A percentile compares a stretch with the other conserved stretches of the same genome.
Evolutionary conservation across 1,140 invertebrate genomes (phyloP).

Genomic region (Onthophagus taurus): DNA sequence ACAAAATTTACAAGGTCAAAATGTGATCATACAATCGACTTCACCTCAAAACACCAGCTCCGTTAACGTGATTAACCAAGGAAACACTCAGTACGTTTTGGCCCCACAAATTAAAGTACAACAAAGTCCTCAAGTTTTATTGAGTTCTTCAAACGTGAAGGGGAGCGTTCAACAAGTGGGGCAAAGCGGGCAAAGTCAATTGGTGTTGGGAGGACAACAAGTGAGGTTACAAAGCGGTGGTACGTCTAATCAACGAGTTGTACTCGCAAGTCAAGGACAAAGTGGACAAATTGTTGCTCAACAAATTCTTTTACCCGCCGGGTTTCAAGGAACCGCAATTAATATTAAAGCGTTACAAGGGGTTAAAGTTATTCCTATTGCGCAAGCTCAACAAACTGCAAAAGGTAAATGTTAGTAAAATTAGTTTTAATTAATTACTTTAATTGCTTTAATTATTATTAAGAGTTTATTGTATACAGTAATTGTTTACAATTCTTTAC

Average conservation of each 20-base stretch:
- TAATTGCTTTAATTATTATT: neutral
- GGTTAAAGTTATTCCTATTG: slow-evolving; percentile 55
- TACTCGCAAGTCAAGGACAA: slow-evolving; percentile 50
- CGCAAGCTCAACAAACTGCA: slow-evolving; percentile 31
- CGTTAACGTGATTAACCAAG: slow-evolving; percentile 26
- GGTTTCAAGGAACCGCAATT: slow-evolving; percentile 45
- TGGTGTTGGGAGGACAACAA: slow-evolving; percentile 38
- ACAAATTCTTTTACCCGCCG: slow-evolving; percentile 47
- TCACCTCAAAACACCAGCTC: slow-evolving; percentile 13
- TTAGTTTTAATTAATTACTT: neutral
- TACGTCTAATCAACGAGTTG: slow-evolving; percentile 42
- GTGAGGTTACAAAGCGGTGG: slow-evolving; percentile 30
- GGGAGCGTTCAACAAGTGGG: slow-evolving; percentile 12
- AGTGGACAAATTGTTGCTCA: slow-evolving; percentile 41
- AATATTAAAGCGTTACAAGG: slow-evolving; percentile 60
- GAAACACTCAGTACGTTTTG: slow-evolving; percentile 23
- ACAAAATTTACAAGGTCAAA: slow-evolving; percentile 35
- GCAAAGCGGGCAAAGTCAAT: slow-evolving; percentile 21
- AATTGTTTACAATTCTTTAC: no score
- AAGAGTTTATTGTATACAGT: no score
- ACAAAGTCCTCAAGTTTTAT: slow-evolving; percentile 24
- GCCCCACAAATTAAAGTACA: slow-evolving; percentile 20
- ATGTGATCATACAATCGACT: slow-evolving; percentile 30
- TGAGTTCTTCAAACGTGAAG: slow-evolving; percentile 15
- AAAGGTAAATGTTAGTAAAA: slow-evolving; percentile 23